Conservation (phyloP, 30 jellyfish, hydroid and myxozoan species). For the Nemopilema nomurai region DNA sequence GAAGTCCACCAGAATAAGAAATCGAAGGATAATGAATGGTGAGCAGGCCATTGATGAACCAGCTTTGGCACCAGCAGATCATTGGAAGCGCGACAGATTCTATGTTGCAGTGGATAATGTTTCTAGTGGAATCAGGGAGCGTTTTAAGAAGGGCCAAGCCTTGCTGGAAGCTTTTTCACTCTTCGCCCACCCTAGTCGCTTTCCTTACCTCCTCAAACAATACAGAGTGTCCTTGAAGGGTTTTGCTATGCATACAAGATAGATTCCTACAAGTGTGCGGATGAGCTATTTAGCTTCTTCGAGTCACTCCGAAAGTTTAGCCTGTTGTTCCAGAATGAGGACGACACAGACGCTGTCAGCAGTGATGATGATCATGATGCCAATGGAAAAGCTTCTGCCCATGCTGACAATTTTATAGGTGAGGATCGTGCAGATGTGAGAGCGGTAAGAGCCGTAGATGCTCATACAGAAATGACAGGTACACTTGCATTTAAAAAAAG, state of each 20-base stretch:
- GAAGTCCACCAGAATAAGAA: conserved; percentile 39
- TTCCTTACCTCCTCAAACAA: conserved; percentile 31
- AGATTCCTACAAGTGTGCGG: conserved; percentile 27
- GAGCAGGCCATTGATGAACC: conserved; percentile 36
- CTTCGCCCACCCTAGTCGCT: conserved; percentile 41
- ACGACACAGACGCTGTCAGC: conserved; percentile 7
- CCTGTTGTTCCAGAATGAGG: background rate
- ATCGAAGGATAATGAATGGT: conserved; percentile 42
- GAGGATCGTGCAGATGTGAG: conserved; percentile 20
- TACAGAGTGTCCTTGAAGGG: conserved; percentile 26
- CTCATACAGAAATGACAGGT: conserved; percentile 25
- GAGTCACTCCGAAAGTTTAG: conserved; percentile 16
- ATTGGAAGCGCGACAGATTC: conserved; percentile 50
- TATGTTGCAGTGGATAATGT: conserved; percentile 58
- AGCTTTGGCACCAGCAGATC: conserved; percentile 36
- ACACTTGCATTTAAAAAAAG: conserved; percentile 19
- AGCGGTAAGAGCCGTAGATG: conserved; percentile 26
- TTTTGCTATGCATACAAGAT: conserved; percentile 32
- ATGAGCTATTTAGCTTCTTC: no score
- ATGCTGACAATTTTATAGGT: background rate
- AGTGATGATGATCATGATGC: conserved; percentile 16
- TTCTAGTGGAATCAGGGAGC: conserved; percentile 49
- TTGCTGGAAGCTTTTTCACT: conserved; percentile 32
- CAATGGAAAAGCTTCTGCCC: background rate
- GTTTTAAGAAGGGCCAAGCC: conserved; percentile 38